These are phyloP conservation scores for Esperia sulphurella DNA, from an alignment of 2,888 invertebrate species.

Conservation along the genomic window DNA sequence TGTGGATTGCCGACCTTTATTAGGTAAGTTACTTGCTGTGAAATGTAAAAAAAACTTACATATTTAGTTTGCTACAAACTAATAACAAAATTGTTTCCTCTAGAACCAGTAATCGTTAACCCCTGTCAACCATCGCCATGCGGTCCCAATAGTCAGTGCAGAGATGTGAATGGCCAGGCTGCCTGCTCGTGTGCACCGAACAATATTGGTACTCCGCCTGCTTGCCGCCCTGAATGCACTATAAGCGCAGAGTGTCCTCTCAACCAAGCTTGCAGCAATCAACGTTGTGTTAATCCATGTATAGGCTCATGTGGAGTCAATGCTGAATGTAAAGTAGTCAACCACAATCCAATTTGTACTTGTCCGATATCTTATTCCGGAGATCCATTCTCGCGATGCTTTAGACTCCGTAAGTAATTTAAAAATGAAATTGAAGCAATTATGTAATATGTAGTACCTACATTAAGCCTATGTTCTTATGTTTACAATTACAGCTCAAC, in stretches of 20 bases:
- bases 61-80: background rate
- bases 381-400: constrained; percentile 83
- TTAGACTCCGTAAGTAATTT: constrained; percentile 68
- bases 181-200: constrained; percentile 84
- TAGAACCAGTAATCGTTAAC: constrained; percentile 73
- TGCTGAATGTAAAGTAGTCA: constrained; percentile 87
- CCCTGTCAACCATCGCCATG: constrained; percentile 83
- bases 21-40: constrained; percentile 55
- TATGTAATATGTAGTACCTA: background rate
- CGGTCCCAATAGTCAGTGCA: constrained; percentile 82
- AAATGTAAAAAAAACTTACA: background rate
- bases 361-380: constrained; percentile 82
- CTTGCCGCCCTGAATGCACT: constrained; percentile 86
- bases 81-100: constrained; percentile 23
- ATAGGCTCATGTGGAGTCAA: constrained; percentile 85
- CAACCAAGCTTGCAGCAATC: constrained; percentile 85
- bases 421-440: background rate
- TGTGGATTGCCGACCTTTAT: constrained; percentile 77
- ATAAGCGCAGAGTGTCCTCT: constrained; percentile 85
- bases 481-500: constrained; percentile 63
- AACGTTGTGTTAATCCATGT: constrained; percentile 86
- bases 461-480: constrained; percentile 10
- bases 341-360: constrained; percentile 86
- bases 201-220: constrained; percentile 82
- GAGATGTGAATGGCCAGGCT: constrained; percentile 81